These are phyloP conservation scores for Odontamblyopus lacepedii DNA, from an alignment of 2,797 vertebrate genomes.

Conservation along the genomic window DNA sequence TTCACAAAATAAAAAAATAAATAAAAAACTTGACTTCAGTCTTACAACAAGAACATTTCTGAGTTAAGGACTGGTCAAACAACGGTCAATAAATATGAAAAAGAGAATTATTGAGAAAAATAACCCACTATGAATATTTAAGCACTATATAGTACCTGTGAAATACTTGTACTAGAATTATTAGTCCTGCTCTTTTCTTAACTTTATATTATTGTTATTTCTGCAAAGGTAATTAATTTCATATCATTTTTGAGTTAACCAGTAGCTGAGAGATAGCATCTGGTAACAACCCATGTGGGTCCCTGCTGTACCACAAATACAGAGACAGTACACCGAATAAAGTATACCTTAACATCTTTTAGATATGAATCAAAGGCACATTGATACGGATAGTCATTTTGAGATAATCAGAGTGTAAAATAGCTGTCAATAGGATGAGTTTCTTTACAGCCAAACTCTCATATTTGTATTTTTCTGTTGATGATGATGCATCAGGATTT, in stretches of 20 bases:
- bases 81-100: neutral
- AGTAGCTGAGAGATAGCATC: too few relatives aligned
- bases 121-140: neutral
- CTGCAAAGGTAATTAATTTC: neutral
- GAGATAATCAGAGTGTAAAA: neutral
- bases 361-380: neutral
- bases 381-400: neutral
- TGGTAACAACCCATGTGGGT: too few relatives aligned
- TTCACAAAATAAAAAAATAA: neutral
- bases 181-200: neutral
- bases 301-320: neutral
- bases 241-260: neutral
- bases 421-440: neutral
- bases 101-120: neutral
- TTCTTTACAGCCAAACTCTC: neutral
- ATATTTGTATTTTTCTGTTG: neutral
- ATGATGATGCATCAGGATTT: slow-evolving; percentile 43
- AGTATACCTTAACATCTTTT: neutral
- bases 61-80: neutral
- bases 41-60: neutral
- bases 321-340: neutral
- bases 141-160: neutral
- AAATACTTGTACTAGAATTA: neutral
- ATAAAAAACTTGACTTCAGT: neutral
- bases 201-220: neutral